phyloP scores from a whole-genome alignment of 2,888 invertebrate genomes.

The Lampropteryx suffumata region DNA sequence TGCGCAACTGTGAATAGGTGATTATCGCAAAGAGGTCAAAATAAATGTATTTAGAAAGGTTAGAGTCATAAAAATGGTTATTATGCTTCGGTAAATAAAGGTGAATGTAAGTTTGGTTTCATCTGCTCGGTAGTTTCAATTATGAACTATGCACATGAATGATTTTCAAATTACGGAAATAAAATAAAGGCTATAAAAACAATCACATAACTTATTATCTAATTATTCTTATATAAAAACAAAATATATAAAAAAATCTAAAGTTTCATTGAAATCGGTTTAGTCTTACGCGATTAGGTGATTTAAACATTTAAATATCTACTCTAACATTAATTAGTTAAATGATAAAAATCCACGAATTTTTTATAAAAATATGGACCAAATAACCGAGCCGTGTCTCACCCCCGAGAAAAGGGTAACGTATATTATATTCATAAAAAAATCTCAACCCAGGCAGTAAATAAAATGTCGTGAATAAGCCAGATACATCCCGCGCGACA shows the following conservation, averaged over 20 bases:
- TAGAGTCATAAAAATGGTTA: conserved; percentile 19
- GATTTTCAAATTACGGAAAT: too few relatives aligned
- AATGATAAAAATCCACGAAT: too few relatives aligned
- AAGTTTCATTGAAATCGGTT: too few relatives aligned
- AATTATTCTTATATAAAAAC: too few relatives aligned
- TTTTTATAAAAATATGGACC: conserved; percentile 11
- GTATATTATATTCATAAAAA: conserved; percentile 37
- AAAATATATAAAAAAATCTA: too few relatives aligned
- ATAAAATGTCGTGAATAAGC: conserved; percentile 39
- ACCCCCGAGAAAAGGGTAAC: conserved; percentile 24
- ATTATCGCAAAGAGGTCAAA: conserved; percentile 60
- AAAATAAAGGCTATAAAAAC: too few relatives aligned
- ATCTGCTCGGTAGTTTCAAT: too few relatives aligned
- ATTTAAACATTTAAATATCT: conserved; percentile 7
- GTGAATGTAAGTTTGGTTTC: too few relatives aligned
- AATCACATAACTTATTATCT: too few relatives aligned
- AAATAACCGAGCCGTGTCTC: conserved; percentile 14
- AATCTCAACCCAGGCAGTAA: conserved; percentile 33
- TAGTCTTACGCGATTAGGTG: too few relatives aligned
- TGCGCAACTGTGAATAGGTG: conserved; percentile 58
- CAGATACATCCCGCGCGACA: conserved; percentile 51
- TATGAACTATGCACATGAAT: too few relatives aligned
- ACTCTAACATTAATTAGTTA: too few relatives aligned
- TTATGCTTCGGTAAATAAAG: not conserved
- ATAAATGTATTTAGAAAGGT: conserved; percentile 43